phyloP scores from a whole-genome alignment of 2,888 invertebrate species.

The Clostera curtula region DNA sequence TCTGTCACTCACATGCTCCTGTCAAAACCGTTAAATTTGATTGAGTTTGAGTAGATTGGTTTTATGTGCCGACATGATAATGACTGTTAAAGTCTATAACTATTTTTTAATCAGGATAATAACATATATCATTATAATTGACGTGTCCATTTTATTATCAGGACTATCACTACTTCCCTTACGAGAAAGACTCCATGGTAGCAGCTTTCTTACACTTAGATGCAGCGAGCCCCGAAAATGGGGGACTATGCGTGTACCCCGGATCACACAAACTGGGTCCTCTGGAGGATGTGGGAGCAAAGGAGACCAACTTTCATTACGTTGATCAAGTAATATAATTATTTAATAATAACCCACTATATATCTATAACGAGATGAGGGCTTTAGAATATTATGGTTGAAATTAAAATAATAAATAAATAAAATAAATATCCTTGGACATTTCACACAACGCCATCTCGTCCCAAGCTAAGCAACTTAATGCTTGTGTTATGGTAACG shows the following conservation, averaged over 20 bases:
- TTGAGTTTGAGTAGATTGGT: no score
- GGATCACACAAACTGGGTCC: constrained; percentile 76
- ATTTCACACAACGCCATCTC: no score
- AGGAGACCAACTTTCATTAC: constrained; percentile 59
- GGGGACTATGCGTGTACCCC: constrained; percentile 74
- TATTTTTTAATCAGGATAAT: neutral
- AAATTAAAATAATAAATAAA: neutral
- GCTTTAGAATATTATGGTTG: no score
- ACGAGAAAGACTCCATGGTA: constrained; percentile 72
- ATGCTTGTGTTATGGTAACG: no score
- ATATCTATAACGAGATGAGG: no score
- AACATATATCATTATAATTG: neutral
- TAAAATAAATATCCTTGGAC: no score
- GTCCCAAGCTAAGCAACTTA: no score
- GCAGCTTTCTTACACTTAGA: constrained; percentile 76
- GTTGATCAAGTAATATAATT: constrained; percentile 66
- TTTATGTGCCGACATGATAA: no score
- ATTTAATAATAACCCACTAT: no score
- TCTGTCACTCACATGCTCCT: no score
- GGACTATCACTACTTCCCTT: constrained; percentile 78
- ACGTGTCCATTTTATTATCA: constrained; percentile 25
- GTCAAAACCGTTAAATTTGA: no score
- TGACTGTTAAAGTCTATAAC: no score
- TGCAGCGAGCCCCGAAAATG: constrained; percentile 72
- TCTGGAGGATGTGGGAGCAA: constrained; percentile 61